Base-by-base conservation (phyloP, 2,888 invertebrate species). In the Harpalus rubripes region DNA sequence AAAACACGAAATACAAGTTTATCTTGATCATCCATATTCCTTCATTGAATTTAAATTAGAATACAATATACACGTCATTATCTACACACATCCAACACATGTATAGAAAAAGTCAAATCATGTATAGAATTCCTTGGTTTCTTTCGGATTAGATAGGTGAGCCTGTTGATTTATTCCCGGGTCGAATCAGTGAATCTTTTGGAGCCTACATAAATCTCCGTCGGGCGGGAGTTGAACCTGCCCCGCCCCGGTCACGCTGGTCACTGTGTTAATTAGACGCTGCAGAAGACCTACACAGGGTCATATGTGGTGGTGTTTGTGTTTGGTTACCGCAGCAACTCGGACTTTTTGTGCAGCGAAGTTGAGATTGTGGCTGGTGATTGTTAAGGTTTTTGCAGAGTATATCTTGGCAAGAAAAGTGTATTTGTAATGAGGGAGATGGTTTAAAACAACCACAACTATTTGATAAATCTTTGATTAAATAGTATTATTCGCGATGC, bases 201-300 rank as follows among this genome's bases (percentile, higher is more conserved):
- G 81, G 61, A 16, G 61, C 41, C 15, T 39, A 26, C 76, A 84
- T 84, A 84, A 84, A 84, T 84, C 84, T 78, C 26, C 39, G 18
- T 44, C n/a, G 84, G 84, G 84, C 84, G 78, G 84, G 84, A 84
- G 78, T 84, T 78, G 84, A 84, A 84, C 84, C 84, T 76, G 84
- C 84, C 78, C 84, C 84, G 84, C 84, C 84, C 65, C 56, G 84
- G 78, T 84, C 84, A 84, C 78, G 65, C 52, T 84, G 84, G 78
- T 84, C 84, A 84, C 84, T 78, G 63, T 84, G 84, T 84, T 84
- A 84, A 84, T 84, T 84, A 84, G 84, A 78, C 76, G 52, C 39
- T 32, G n/a, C 12, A 18, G 63, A 63, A 68, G 68, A 68, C 26
- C 15, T 32, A 12, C 26, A 32, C 26, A 32, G 32, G 68, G 68